A percentile compares a stretch with the other conserved stretches of the same genome.
phyloP scores from a whole-genome alignment of 1,140 invertebrate genomes.

The Holotrichia oblita region DNA sequence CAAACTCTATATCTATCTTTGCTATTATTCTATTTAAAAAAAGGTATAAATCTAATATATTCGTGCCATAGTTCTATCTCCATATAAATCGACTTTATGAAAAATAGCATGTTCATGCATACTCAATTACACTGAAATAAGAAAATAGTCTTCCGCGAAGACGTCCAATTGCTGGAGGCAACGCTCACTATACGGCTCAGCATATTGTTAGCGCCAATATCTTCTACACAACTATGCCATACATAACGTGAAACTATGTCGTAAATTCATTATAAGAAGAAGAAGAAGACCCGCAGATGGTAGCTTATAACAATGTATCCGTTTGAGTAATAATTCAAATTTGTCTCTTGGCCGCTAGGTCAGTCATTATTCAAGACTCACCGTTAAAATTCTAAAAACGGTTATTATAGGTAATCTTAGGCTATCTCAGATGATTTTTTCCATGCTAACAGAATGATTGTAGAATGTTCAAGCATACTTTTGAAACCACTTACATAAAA shows the following conservation, averaged over 20 bases:
- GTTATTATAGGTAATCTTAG: not conserved
- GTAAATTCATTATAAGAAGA: constrained; percentile 14
- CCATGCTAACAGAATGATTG: not conserved
- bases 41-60: too few relatives aligned
- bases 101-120: too few relatives aligned
- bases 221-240: not conserved
- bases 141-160: too few relatives aligned
- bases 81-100: too few relatives aligned
- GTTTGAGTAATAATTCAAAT: constrained; percentile 17
- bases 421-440: not conserved
- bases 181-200: not conserved
- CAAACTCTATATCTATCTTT: too few relatives aligned
- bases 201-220: not conserved
- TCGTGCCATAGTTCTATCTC: too few relatives aligned
- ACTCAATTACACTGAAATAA: too few relatives aligned
- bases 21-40: too few relatives aligned
- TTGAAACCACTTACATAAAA: not conserved
- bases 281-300: not conserved
- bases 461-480: not conserved
- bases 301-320: not conserved
- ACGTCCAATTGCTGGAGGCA: too few relatives aligned
- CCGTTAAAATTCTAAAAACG: not conserved
- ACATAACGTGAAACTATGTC: not conserved
- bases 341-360: not conserved
- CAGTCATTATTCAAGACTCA: not conserved